Evolutionary conservation across 2,888 invertebrate species (phyloP).

Genomic region (Erannis defoliaria): DNA sequence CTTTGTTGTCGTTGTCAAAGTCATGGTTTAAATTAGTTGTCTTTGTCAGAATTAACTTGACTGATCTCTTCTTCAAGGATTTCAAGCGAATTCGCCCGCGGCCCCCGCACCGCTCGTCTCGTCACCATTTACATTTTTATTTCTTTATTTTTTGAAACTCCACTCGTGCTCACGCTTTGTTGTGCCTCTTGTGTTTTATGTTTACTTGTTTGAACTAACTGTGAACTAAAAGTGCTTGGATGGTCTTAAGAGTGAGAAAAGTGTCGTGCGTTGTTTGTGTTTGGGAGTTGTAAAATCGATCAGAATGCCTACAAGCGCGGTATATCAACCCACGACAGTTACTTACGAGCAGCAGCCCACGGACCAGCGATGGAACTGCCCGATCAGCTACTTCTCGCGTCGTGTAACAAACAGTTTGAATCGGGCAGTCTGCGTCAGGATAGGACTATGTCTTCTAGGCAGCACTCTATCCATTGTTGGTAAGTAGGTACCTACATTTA

Average conservation of each 20-base stretch:
- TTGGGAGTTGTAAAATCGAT: conserved; percentile 51
- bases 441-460: conserved; percentile 76
- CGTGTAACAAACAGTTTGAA: conserved; percentile 82
- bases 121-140: conserved; percentile 19
- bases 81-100: background rate
- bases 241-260: conserved; percentile 25
- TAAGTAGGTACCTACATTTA: conserved; percentile 53
- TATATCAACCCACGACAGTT: conserved; percentile 93
- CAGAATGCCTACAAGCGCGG: conserved; percentile 90
- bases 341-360: conserved; percentile 89
- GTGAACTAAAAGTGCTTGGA: conserved; percentile 46
- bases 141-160: conserved; percentile 38
- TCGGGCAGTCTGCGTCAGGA: conserved; percentile 74
- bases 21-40: background rate
- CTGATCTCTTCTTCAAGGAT: no score
- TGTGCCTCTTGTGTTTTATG: conserved; percentile 42
- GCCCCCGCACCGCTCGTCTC: conserved; percentile 4
- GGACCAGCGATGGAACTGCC: conserved; percentile 86
- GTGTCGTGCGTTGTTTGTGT: conserved; percentile 38
- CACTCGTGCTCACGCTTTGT: conserved; percentile 38
- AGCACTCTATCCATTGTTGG: conserved; percentile 78
- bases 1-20: no score
- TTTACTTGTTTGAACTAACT: conserved; percentile 46
- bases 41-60: background rate
- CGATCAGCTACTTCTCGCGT: conserved; percentile 85